phyloP scores from a whole-genome alignment of 2,113 vertebrate species.

The Muntiacus muntjak region DNA sequence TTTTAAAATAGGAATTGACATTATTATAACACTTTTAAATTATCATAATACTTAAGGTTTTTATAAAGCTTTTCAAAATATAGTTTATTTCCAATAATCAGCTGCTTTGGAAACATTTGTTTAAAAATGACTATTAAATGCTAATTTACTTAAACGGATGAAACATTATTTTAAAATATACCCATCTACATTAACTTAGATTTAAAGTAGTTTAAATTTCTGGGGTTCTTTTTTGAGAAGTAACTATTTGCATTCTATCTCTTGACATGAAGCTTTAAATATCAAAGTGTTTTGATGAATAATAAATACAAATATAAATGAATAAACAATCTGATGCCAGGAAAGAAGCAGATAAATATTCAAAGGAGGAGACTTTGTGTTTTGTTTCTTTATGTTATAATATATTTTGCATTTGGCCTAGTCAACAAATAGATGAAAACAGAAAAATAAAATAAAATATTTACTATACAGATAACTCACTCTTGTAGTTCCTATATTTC shows the following conservation, averaged over 20 bases:
- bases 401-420: constrained; percentile 53
- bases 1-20: not conserved
- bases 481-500: not conserved
- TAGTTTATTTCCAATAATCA: not conserved
- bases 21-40: not conserved
- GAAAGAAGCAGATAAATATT: constrained; percentile 62
- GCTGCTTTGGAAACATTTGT: not conserved
- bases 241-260: constrained; percentile 52
- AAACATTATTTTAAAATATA: not conserved
- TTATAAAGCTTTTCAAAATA: not conserved
- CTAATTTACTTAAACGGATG: not conserved
- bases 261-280: constrained; percentile 69
- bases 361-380: constrained; percentile 14
- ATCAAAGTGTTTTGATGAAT: constrained; percentile 74
- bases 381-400: constrained; percentile 63
- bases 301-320: constrained; percentile 74
- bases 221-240: constrained; percentile 56
- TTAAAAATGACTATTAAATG: not conserved
- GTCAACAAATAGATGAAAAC: constrained; percentile 65
- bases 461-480: not conserved
- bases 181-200: not conserved
- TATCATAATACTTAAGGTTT: not conserved
- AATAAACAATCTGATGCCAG: constrained; percentile 65
- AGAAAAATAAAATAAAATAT: constrained; percentile 59
- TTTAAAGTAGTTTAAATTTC: constrained; percentile 11